Evolutionary conservation across 2,113 vertebrate genomes (phyloP).

Genomic region (Apteryx owenii): DNA sequence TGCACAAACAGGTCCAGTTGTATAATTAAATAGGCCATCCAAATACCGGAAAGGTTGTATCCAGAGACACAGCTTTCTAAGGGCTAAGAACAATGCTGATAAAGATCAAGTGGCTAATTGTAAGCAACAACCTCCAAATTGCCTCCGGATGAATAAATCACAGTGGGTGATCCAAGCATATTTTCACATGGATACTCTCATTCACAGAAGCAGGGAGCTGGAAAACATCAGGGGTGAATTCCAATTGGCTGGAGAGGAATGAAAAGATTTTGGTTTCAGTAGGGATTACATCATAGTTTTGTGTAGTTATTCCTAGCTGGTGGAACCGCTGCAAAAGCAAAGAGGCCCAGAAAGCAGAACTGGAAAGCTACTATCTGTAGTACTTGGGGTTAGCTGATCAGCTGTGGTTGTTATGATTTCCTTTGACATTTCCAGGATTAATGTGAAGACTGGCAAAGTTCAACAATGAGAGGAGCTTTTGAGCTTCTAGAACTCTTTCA

Average conservation of each 20-base stretch:
- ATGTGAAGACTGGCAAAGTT: not conserved
- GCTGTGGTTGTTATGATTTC: not conserved
- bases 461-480: not conserved
- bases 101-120: constrained; percentile 82
- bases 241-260: constrained; percentile 75
- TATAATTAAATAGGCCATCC: constrained; percentile 72
- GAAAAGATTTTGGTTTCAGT: constrained; percentile 69
- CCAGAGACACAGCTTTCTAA: constrained; percentile 68
- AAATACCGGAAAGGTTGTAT: constrained; percentile 70
- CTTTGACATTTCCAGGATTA: not conserved
- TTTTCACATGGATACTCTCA: constrained; percentile 76
- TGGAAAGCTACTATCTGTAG: not conserved
- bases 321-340: constrained; percentile 35
- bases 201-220: constrained; percentile 68
- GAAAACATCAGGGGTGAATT: constrained; percentile 53
- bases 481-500: not conserved
- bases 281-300: constrained; percentile 53
- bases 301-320: constrained; percentile 61
- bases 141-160: constrained; percentile 76
- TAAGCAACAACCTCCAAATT: constrained; percentile 76
- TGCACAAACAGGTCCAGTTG: constrained; percentile 36
- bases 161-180: constrained; percentile 77
- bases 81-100: constrained; percentile 76
- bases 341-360: not conserved
- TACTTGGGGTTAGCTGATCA: not conserved